These are phyloP conservation scores for Eleutherodactylus coqui DNA, from an alignment of 2,797 vertebrate species.

Conservation along the genomic window DNA sequence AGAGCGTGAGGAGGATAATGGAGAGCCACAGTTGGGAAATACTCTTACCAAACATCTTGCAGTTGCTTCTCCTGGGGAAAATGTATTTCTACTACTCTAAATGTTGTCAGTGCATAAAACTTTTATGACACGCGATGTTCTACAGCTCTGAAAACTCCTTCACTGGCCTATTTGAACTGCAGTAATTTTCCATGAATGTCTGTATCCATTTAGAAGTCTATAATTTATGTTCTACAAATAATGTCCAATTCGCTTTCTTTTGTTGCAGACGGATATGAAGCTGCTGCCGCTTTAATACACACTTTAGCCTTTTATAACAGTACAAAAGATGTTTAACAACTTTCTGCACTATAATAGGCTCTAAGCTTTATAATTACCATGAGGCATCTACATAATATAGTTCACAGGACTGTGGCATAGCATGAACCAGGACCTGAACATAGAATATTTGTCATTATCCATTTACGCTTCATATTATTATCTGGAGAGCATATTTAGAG, in stretches of 20 bases:
- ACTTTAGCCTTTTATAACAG: background rate
- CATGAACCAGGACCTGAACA: background rate
- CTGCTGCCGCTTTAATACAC: background rate
- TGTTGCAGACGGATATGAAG: conserved; percentile 3
- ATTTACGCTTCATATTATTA: background rate
- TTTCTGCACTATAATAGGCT: background rate
- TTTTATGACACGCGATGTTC: background rate
- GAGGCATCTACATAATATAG: background rate
- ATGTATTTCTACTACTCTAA: background rate
- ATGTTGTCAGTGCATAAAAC: background rate
- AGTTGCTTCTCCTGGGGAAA: background rate
- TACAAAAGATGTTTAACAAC: background rate
- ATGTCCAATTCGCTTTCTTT: background rate
- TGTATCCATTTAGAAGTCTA: background rate
- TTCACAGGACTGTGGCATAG: background rate
- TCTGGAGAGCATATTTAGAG: no score
- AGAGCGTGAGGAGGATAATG: no score
- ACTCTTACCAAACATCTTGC: background rate
- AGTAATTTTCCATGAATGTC: background rate
- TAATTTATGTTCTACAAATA: background rate
- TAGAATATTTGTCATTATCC: background rate
- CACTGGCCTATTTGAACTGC: background rate
- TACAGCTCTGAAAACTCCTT: background rate
- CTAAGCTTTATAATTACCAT: background rate
- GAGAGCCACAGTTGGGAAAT: no score